Base-by-base conservation (phyloP, 2,797 vertebrate species). In the Loris lydekkerianus region DNA sequence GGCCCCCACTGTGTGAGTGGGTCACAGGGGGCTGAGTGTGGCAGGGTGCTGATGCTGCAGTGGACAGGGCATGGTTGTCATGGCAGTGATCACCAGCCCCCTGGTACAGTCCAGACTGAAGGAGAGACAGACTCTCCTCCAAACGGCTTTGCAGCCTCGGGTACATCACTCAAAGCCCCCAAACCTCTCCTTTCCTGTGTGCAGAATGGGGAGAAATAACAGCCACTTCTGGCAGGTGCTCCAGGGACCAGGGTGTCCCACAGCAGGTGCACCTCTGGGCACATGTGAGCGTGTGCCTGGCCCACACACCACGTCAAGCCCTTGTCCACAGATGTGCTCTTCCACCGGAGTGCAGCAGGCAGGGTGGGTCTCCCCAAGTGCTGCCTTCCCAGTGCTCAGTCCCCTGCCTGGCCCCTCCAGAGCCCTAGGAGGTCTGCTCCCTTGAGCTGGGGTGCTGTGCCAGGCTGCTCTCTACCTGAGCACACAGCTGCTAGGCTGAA, bases 221-320 rank as follows among this genome's bases (percentile, higher is more conserved):
- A 1, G 23, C 18, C 8, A 6, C 40, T 18, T 76, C 31, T 4
- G 1, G 11, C 17, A 11, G 20, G 3, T 20, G 7, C 60, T 25
- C 10, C 2, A 9, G 5, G 23, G 69, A 61, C n/a, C 4, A 1
- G 1, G 1, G 21, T 27, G 14, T 29, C 40, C n/a, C 6, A 25
- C 0, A 4, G 34, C 10, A 21, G 9, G 6, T 0, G 0, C 23
- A 13, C 21, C 5, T 49, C 34, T 34, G 3, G 3, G 23, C 7
- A 18, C 18, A 13, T 21, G 13, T 10, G 15, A 2, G 46, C 2
- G 0, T 2, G 0, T 0, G 1, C 29, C 81, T 49, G 21, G 10
- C 40, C 53, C 5, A 15, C 23, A n/a, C 29, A 25, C 20, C 5
- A 0, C 3, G 20, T 23, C 60, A 20, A 15, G 23, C 29, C 49